Base-by-base conservation (phyloP, 2,797 vertebrate genomes). In the Arremon brunneinucha region DNA sequence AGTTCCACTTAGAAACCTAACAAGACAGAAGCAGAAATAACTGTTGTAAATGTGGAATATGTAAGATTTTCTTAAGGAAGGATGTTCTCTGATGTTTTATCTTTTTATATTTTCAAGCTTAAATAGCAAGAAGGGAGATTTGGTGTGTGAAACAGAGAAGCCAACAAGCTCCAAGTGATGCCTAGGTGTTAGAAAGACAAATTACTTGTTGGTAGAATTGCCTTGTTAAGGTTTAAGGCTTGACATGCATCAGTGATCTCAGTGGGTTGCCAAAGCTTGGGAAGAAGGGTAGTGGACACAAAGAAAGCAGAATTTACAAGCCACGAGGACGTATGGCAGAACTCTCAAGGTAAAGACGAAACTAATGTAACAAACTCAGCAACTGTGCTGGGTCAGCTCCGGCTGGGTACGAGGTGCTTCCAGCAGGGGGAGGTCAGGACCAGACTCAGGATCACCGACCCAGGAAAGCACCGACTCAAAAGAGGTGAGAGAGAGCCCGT, bases 361-460 rank as follows among this genome's bases (percentile, higher is more conserved):
- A 32, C 24, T 12, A 15, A 20, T 55, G 15, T 32, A 70, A 20
- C 22, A 30, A 71, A 37, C 18, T n/a, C 18, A 5, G 21, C 21
- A 16, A 2, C n/a, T 44, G 32, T 49, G 59, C 57, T 52, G 65
- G 34, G 7, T 50, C 65, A 27, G n/a, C 44, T 50, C 44, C 0
- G 9, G 5, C 14, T 77, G 50, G 24, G 4, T 52, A 9, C 39
- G 53, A 83, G 30, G 7, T 46, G 17, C 20, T 70, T 50, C 71
- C 27, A 37, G 39, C 14, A 57, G 64, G 37, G 70, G 70, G 17
- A 57, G 39, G 15, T 39, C 17, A 15, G 50, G 19, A 50, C 24
- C 44, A 11, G 9, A 6, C 23, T 62, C 55, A 17, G 1, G 34
- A 41, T 46, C 62, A 2, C 39, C 0, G 0, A 30, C 35, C 22